phyloP scores from a whole-genome alignment of 1,140 invertebrate species.

The Lysiphlebus fabarum region DNA sequence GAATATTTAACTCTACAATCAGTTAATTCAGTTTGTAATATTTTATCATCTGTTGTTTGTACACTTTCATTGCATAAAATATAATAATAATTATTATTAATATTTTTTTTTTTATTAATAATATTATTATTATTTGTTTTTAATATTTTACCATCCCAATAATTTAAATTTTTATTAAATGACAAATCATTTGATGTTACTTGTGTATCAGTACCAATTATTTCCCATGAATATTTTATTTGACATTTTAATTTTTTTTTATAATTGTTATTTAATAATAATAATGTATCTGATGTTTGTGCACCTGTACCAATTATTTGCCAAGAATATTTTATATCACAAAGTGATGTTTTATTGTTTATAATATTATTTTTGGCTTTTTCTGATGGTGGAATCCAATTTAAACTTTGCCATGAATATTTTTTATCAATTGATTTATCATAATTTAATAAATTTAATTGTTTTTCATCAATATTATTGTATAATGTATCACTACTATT shows the following conservation, averaged over 20 bases:
- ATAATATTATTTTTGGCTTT: too few relatives aligned
- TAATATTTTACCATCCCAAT: slow-evolving; percentile 27
- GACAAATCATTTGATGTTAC: slow-evolving; percentile 19
- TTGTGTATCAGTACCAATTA: slow-evolving; percentile 35
- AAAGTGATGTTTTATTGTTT: neutral
- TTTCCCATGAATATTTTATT: slow-evolving; percentile 41
- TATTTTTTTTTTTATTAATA: neutral
- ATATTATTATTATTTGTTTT: slow-evolving; percentile 10
- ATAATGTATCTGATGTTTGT: slow-evolving; percentile 32
- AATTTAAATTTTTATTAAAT: slow-evolving; percentile 14
- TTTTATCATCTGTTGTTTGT: slow-evolving; percentile 33
- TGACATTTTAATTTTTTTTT: slow-evolving; percentile 16
- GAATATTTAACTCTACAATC: slow-evolving; percentile 28
- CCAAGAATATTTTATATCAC: slow-evolving; percentile 38
- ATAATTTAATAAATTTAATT: slow-evolving; percentile 12
- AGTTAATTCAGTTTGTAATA: slow-evolving; percentile 22
- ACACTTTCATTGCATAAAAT: slow-evolving; percentile 27
- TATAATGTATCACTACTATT: too few relatives aligned
- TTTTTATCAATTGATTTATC: slow-evolving; percentile 14
- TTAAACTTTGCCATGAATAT: slow-evolving; percentile 27
- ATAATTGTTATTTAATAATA: neutral
- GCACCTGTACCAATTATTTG: slow-evolving; percentile 31
- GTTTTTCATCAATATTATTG: too few relatives aligned
- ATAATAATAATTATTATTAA: slow-evolving; percentile 10
- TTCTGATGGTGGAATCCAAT: slow-evolving; percentile 22